A percentile compares a stretch with the other conserved stretches of the same genome.
phyloP scores from a whole-genome alignment of 2,113 vertebrate species.

The Mesoclemmys tuberculata region DNA sequence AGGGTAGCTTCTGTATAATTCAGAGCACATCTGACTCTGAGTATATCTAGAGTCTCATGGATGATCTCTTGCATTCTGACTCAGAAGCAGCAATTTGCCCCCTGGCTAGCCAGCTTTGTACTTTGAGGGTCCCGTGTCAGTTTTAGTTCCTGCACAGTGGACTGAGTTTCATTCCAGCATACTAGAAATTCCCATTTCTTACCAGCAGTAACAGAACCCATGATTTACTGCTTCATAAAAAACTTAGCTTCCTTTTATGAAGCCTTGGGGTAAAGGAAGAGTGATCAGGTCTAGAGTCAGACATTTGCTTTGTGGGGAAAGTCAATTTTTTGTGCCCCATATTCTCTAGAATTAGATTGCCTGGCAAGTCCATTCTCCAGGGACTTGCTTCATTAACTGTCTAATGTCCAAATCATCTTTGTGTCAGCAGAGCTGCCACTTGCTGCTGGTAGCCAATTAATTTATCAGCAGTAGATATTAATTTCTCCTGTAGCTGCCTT shows the following conservation, averaged over 20 bases:
- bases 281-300: fast-evolving
- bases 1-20: neutral
- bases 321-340: neutral
- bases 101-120: neutral
- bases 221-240: neutral
- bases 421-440: neutral
- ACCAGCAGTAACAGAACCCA: neutral
- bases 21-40: neutral
- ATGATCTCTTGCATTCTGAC: neutral
- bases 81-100: neutral
- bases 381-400: neutral
- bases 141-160: neutral
- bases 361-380: neutral
- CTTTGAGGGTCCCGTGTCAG: neutral
- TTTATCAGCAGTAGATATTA: neutral
- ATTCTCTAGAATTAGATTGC: neutral
- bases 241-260: neutral
- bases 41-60: neutral
- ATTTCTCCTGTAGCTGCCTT: neutral
- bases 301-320: neutral
- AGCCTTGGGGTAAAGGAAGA: neutral
- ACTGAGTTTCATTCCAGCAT: neutral
- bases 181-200: neutral
- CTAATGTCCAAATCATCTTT: neutral
- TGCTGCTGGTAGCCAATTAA: neutral